Conservation (phyloP, 2,113 vertebrate species). For the Centropristis striata region DNA sequence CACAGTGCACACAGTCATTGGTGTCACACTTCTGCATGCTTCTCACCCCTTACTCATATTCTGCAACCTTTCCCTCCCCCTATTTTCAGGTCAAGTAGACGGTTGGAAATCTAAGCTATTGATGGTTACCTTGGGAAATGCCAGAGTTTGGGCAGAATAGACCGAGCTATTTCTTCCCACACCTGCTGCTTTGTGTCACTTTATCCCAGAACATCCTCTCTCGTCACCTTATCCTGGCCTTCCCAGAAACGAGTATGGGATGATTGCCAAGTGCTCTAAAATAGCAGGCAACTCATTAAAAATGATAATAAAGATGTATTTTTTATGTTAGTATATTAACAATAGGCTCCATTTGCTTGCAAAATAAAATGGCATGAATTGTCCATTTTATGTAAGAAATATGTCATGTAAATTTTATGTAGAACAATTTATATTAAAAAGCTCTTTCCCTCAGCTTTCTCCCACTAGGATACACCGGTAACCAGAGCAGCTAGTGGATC, state of each 20-base stretch:
- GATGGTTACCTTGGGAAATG: constrained; percentile 75
- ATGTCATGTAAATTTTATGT: background rate
- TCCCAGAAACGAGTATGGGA: constrained; percentile 20
- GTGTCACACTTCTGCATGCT: background rate
- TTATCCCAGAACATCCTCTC: constrained; percentile 60
- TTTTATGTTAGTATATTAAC: background rate
- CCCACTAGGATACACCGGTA: constrained; percentile 50
- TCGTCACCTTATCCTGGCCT: constrained; percentile 54
- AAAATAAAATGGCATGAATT: background rate
- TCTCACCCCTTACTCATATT: background rate
- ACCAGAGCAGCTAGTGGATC: constrained; percentile 68
- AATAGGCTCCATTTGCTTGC: background rate
- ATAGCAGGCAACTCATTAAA: background rate
- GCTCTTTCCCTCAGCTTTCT: constrained; percentile 6
- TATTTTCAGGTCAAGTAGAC: constrained; percentile 42
- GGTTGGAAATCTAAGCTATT: constrained; percentile 75
- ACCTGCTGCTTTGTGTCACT: constrained; percentile 74
- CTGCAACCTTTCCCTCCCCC: background rate
- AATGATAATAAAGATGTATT: background rate
- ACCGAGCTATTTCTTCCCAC: constrained; percentile 68
- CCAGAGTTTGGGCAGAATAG: constrained; percentile 53
- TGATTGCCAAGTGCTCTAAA: constrained; percentile 18
- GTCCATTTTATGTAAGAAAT: background rate
- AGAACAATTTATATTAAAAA: background rate
- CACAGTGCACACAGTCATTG: background rate